These are phyloP conservation scores for Heteromurus nitidus DNA, from an alignment of 2,888 invertebrate genomes.

Conservation along the genomic window DNA sequence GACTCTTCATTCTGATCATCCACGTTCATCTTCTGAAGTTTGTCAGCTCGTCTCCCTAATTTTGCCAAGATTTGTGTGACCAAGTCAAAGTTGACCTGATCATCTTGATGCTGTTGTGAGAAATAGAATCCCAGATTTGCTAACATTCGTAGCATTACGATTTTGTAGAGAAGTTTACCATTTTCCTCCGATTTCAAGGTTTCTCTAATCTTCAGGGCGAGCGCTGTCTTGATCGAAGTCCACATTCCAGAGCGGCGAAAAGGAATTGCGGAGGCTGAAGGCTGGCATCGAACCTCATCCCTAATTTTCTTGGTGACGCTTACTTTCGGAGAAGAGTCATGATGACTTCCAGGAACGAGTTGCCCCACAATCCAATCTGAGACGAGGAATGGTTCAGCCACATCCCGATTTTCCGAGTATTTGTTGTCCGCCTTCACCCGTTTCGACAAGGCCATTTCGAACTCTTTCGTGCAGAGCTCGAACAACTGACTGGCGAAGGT, in stretches of 20 bases:
- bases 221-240: slow-evolving; percentile 34
- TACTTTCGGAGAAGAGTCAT: too few species aligned
- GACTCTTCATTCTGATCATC: slow-evolving; percentile 24
- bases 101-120: neutral
- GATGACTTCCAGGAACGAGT: slow-evolving; percentile 1
- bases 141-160: slow-evolving; percentile 20
- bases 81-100: slow-evolving; percentile 27
- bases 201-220: slow-evolving; percentile 25
- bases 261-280: slow-evolving; percentile 16
- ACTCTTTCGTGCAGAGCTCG: neutral
- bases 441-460: neutral
- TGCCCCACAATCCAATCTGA: slow-evolving; percentile 11
- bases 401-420: neutral
- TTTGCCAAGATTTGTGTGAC: slow-evolving; percentile 31
- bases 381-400: slow-evolving; percentile 3
- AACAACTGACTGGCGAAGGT: neutral
- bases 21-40: slow-evolving; percentile 33
- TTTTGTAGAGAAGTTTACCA: slow-evolving; percentile 33
- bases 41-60: slow-evolving; percentile 31
- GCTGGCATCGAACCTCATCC: slow-evolving; percentile 17
- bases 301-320: slow-evolving; percentile 45
- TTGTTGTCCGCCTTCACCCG: neutral
- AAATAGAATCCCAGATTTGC: slow-evolving; percentile 4
- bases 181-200: slow-evolving; percentile 1
- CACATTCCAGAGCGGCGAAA: slow-evolving; percentile 46